These are phyloP conservation scores for Drosophila micromelanica DNA, from an alignment of 1,140 invertebrate genomes.

Conservation along the genomic window DNA sequence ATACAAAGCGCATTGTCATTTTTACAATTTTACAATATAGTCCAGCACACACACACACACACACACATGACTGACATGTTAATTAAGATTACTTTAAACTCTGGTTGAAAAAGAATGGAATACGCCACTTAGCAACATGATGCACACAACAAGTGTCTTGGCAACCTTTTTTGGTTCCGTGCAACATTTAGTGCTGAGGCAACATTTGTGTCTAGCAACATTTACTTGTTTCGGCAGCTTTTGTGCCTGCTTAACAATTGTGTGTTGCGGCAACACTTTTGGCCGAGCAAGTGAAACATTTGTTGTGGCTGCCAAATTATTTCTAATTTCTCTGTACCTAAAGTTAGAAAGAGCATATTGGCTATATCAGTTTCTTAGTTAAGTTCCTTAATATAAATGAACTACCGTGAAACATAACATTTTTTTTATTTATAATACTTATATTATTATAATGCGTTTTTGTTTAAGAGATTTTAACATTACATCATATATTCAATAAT, in stretches of 20 bases:
- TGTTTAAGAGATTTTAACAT: too few species aligned
- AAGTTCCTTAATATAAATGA: too few species aligned
- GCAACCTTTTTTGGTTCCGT: slow-evolving; percentile 18
- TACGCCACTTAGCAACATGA: slow-evolving; percentile 37
- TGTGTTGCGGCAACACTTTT: slow-evolving; percentile 9
- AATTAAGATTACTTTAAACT: slow-evolving; percentile 63
- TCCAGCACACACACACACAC: slow-evolving; percentile 5
- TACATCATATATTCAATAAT: not conserved
- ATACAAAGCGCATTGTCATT: slow-evolving; percentile 33
- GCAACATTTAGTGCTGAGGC: not conserved
- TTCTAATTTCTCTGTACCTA: not conserved
- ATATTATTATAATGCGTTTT: too few species aligned
- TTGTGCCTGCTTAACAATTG: not conserved
- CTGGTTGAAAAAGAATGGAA: slow-evolving; percentile 2
- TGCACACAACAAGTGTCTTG: slow-evolving; percentile 71
- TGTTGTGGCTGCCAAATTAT: slow-evolving; percentile 1
- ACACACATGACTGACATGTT: slow-evolving; percentile 55
- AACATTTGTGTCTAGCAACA: slow-evolving; percentile 3
- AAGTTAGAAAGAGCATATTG: not conserved
- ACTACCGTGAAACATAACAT: too few species aligned
- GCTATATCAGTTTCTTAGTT: too few species aligned
- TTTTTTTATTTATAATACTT: too few species aligned
- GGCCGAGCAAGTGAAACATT: not conserved
- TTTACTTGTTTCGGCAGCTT: not conserved
- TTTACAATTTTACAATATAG: slow-evolving; percentile 22